Conservation (phyloP, 2,113 vertebrate genomes). For the Apeltes quadracus region DNA sequence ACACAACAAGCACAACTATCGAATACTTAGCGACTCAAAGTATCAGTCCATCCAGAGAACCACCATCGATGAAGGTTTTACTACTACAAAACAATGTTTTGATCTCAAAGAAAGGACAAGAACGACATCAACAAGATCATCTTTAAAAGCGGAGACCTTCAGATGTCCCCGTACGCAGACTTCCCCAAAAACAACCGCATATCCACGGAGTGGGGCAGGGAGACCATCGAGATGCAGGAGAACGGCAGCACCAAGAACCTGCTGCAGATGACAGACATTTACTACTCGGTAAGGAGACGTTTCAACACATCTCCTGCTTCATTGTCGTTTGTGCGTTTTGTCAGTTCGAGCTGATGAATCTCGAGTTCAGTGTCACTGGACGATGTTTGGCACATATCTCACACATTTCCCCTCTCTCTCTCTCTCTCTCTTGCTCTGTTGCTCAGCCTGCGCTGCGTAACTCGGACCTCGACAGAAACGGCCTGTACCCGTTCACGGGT, state of each 20-base stretch:
- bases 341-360: not conserved
- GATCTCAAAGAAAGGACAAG: slow-evolving; percentile 89
- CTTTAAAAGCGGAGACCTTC: slow-evolving; percentile 97
- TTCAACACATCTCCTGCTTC: not conserved
- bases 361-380: no score
- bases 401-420: not conserved
- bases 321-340: not conserved
- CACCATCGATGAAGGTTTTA: not conserved
- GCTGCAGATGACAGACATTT: slow-evolving; percentile 96
- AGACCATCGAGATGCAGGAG: slow-evolving; percentile 98
- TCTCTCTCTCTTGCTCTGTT: slow-evolving; percentile 25
- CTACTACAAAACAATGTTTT: slow-evolving; percentile 3
- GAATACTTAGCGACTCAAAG: not conserved
- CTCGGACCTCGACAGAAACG: slow-evolving; percentile 93
- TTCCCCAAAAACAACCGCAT: slow-evolving; percentile 91
- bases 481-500: slow-evolving; percentile 92
- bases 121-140: slow-evolving; percentile 99
- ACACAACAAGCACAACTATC: no score
- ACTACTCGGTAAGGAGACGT: slow-evolving; percentile 88
- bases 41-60: not conserved
- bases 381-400: not conserved
- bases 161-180: slow-evolving; percentile 95
- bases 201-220: slow-evolving; percentile 93
- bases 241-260: slow-evolving; percentile 99
- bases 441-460: slow-evolving; percentile 86